A percentile compares a stretch with the other conserved stretches of the same genome.
Evolutionary conservation across 2,113 vertebrate genomes (phyloP).

Genomic region (Hydrolagus affinis): DNA sequence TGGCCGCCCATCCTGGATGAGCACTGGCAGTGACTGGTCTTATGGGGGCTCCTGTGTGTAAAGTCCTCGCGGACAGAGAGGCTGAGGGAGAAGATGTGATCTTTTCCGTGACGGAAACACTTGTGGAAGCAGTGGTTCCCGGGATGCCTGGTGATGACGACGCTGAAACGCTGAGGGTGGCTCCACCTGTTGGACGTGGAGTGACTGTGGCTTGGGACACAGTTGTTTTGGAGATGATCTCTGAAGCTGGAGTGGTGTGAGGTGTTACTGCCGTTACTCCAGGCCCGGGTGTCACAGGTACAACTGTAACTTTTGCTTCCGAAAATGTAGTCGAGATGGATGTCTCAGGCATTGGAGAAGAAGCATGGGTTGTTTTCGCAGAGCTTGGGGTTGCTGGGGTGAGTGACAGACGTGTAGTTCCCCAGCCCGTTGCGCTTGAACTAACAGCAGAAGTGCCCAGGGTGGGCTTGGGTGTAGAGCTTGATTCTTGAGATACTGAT

Average conservation of each 20-base stretch:
- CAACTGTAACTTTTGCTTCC: constrained; percentile 38
- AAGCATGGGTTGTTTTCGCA: constrained; percentile 35
- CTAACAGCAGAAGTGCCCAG: constrained; percentile 36
- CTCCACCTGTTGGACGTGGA: constrained; percentile 36
- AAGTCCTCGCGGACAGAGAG: constrained; percentile 23
- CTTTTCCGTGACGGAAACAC: constrained; percentile 43
- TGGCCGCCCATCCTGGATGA: constrained; percentile 28
- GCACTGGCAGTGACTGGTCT: constrained; percentile 29
- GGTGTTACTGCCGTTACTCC: constrained; percentile 16
- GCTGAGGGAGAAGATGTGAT: constrained; percentile 29
- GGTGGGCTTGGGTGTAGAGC: constrained; percentile 34
- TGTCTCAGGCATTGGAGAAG: constrained; percentile 38
- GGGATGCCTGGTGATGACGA: constrained; percentile 37
- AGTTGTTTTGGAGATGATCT: constrained; percentile 43
- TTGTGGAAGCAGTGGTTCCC: constrained; percentile 30
- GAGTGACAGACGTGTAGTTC: background rate
- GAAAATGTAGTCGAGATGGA: constrained; percentile 37
- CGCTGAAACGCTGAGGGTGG: constrained; percentile 40
- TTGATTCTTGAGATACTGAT: constrained; percentile 32
- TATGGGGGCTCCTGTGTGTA: constrained; percentile 32
- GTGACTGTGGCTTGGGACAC: constrained; percentile 35
- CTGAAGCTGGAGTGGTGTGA: constrained; percentile 34
- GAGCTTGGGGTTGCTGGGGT: constrained; percentile 34
- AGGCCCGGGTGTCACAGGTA: constrained; percentile 37
- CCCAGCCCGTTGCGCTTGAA: background rate